Base-by-base conservation (phyloP, 2,888 invertebrate genomes). In the Brachynemurus nebulosus region DNA sequence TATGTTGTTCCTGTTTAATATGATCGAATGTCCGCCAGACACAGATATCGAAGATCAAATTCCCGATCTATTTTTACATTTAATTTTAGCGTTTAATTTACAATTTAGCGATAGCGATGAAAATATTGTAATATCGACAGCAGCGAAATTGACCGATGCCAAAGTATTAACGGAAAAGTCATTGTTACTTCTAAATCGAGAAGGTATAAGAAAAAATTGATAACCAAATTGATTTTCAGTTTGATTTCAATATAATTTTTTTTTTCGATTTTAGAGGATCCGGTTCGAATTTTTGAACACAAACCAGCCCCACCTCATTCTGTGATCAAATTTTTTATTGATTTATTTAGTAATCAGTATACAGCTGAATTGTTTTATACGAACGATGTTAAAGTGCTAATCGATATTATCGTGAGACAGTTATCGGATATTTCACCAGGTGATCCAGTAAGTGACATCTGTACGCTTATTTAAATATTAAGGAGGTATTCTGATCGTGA, bases 91-190 rank as follows among this genome's bases (percentile, higher is more conserved):
- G 0, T 91, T 86, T 61, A 95, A 95, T 67, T 71, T 93, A 33
- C 93, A 95, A 65, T 92, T 91, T 59, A 67, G 70, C 21, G 69
- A 69, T 45, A 65, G 69, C 8, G 64, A 68, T 6, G 82, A 84
- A 43, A 88, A 85, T 59, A 68, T 84, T 3, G 71, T 86, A 9
- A 63, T 88, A 12, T 75, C 76, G 51, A 78, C 82, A 1, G 65
- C 88, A 53, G 77, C 79, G 53, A 72, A 74, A 42, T 64, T 76
- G 48, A 71, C 77, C 34, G 74, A 77, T 39, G 88, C 90, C 1
- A 92, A 92, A 65, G 79, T 76, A 1, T 88, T 95, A 57, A 91
- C 91, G 3, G 92, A 93, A 62, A 93, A 92, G 65, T 74, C 90
- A 40, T 69, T 95, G 39, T 66, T 91, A 43, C 68, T 93, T 41